Conservation (phyloP, 2,113 vertebrate genomes). For the Stigmatopora argus region DNA sequence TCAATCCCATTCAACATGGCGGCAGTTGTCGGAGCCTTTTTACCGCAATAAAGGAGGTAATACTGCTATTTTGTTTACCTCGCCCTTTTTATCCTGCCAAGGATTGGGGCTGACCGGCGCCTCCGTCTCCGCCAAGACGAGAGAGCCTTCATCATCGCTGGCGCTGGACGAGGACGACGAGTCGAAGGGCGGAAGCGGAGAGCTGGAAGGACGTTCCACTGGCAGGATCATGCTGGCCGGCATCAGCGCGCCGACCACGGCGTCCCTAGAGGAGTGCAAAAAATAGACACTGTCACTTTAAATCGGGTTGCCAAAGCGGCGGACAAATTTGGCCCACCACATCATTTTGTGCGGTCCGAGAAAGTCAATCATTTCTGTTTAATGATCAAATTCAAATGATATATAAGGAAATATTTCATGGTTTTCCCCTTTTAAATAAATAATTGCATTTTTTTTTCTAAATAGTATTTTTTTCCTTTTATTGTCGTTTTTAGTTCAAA, state of each 20-base stretch:
- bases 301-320: not conserved
- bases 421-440: too few relatives aligned
- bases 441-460: too few relatives aligned
- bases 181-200: constrained; percentile 81
- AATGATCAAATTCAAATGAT: too few relatives aligned
- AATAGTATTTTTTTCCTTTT: too few relatives aligned
- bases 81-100: constrained; percentile 90
- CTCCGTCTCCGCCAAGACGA: constrained; percentile 74
- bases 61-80: constrained; percentile 66
- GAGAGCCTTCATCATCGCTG: constrained; percentile 76
- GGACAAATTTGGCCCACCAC: too few relatives aligned
- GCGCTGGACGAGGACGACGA: constrained; percentile 75
- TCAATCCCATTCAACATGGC: not conserved
- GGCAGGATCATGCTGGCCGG: constrained; percentile 94
- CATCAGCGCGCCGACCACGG: constrained; percentile 90
- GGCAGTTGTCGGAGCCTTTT: not conserved
- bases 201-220: constrained; percentile 85
- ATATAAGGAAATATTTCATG: too few relatives aligned
- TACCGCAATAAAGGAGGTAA: too few relatives aligned
- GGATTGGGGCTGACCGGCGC: constrained; percentile 86
- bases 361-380: too few relatives aligned
- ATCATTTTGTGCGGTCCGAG: too few relatives aligned
- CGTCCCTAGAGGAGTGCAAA: constrained; percentile 74
- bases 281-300: not conserved
- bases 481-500: too few relatives aligned